A percentile compares a stretch with the other conserved stretches of the same genome.
Evolutionary conservation across 2,888 invertebrate species (phyloP).

Genomic region (Arrhopalites spinosus): DNA sequence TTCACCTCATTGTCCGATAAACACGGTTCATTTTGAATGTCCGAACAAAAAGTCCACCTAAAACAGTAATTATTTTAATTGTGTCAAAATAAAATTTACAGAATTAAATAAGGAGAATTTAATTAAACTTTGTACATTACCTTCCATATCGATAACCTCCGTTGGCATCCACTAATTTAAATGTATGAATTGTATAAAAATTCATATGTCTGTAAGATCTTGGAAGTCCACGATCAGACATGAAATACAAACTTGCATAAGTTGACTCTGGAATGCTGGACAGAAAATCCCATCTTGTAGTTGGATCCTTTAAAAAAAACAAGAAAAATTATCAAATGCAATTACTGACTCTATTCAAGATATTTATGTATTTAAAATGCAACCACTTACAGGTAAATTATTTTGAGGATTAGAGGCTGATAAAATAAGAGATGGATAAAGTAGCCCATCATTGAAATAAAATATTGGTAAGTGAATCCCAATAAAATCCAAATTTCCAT

Average conservation of each 20-base stretch:
- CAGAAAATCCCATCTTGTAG: conserved; percentile 97
- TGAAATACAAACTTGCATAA: conserved; percentile 84
- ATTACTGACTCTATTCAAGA: no score
- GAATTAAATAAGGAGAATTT: no score
- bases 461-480: conserved; percentile 75
- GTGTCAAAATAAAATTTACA: no score
- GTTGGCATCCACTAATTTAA: conserved; percentile 83
- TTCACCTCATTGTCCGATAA: conserved; percentile 58
- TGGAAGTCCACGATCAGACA: conserved; percentile 89
- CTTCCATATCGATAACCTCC: conserved; percentile 73
- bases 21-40: neutral
- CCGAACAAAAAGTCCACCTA: no score
- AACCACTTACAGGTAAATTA: conserved; percentile 67
- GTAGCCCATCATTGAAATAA: conserved; percentile 85
- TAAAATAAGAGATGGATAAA: conserved; percentile 94
- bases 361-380: no score
- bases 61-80: no score
- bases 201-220: conserved; percentile 92
- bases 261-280: conserved; percentile 82
- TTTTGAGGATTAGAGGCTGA: conserved; percentile 68
- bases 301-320: conserved; percentile 74
- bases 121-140: no score
- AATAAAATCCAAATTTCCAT: conserved; percentile 91
- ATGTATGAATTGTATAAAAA: conserved; percentile 93
- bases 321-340: no score